Base-by-base conservation (phyloP, 2,113 vertebrate genomes). In the Marcusenius ussheri region DNA sequence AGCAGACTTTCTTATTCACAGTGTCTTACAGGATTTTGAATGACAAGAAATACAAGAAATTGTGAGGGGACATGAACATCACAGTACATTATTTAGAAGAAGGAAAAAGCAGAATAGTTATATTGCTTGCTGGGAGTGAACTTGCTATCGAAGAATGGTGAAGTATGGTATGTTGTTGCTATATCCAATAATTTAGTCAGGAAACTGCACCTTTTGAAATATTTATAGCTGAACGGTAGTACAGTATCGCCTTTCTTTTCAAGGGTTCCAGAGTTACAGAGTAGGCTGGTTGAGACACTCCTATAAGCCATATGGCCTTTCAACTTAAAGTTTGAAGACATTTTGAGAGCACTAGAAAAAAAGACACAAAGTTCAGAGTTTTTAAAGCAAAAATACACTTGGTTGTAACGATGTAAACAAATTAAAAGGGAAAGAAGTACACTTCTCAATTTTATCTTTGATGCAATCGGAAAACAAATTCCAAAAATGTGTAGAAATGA, bases 201-300 rank as follows among this genome's bases (percentile, higher is more conserved):
- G 45, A 84, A 85, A 85, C 19, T 27, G 21, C 42, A 84, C 53
- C 89, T 86, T 66, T 87, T 90, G 13, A 90, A 90, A 87, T 87
- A 90, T 90, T 90, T 87, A 87, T 56, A 53, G 19, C 17, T 74
- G 35, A 74, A 74, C 80, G 83, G 50, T 39, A 51, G 17, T 47
- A 90, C 13, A 9, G n/a, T 87, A 90, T 90, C 89, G 49, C 24
- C 56, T 87, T 87, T 27, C 89, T 58, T 49, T 62, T 8, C 83
- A 49, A 80, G 27, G 45, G 83, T 84, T 84, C 45, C 83, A 46
- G 83, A 47, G 39, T 47, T 84, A 46, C 80, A 84, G 31, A 56
- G 85, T 47, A 87, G 6, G 15, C 4, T 66, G 45, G 21, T 27
- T 49, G 45, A 66, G 42, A 70, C 39, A 49, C 83, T 39, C 46